phyloP scores from a whole-genome alignment of 2,888 invertebrate genomes.

The Nomada lathburiana region DNA sequence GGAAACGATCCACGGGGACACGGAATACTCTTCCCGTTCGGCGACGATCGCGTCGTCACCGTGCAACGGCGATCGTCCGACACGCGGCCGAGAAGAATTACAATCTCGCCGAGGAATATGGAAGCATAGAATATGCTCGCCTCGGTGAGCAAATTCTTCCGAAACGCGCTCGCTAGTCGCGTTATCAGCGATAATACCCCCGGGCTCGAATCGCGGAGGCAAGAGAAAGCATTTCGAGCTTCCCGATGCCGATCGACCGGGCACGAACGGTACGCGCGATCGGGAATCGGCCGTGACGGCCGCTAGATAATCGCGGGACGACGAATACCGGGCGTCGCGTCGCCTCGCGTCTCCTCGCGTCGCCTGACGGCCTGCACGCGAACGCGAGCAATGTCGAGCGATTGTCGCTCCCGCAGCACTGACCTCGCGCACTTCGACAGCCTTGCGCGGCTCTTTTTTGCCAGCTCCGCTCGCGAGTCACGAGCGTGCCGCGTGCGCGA shows the following conservation, averaged over 20 bases:
- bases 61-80: constrained; percentile 2
- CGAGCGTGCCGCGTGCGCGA: constrained; percentile 39
- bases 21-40: constrained; percentile 21
- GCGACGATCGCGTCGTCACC: not conserved
- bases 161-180: too few species aligned
- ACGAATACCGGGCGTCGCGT: constrained; percentile 34
- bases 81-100: not conserved
- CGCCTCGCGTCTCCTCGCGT: constrained; percentile 2
- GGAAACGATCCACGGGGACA: constrained; percentile 5
- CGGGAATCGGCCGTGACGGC: constrained; percentile 1
- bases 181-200: too few species aligned
- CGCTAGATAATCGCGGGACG: constrained; percentile 30
- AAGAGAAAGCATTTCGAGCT: too few species aligned
- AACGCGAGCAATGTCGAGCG: constrained; percentile 56
- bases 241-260: not conserved
- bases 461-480: constrained; percentile 14
- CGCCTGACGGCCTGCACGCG: constrained; percentile 14
- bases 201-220: too few species aligned
- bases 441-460: constrained; percentile 50
- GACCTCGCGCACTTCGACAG: constrained; percentile 64
- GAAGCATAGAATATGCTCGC: too few species aligned
- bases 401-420: constrained; percentile 65
- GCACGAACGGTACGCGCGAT: too few species aligned
- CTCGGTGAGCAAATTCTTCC: too few species aligned
- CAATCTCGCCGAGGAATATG: not conserved